Conservation (phyloP, 2,113 vertebrate species). For the Glareola pratincola region DNA sequence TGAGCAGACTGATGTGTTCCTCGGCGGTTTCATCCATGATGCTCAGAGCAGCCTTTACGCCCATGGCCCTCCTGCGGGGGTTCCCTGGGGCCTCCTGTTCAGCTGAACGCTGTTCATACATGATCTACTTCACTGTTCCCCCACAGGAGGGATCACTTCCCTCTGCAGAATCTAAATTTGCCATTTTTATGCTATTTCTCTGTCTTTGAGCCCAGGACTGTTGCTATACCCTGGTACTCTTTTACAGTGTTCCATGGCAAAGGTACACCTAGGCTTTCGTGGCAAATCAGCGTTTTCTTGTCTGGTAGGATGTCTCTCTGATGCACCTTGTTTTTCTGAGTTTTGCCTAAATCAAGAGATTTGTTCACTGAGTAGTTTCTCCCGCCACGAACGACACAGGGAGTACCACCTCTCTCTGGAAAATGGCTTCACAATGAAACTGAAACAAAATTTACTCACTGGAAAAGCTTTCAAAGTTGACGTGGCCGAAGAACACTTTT, state of each 20-base stretch:
- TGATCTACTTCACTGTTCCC: background rate
- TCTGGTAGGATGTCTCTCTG: background rate
- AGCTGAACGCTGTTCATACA: background rate
- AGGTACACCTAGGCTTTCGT: background rate
- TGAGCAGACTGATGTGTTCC: background rate
- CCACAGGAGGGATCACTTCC: background rate
- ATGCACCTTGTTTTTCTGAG: background rate
- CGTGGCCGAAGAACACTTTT: background rate
- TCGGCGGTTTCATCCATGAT: fast-evolving
- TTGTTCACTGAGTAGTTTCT: background rate
- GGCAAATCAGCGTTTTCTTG: background rate
- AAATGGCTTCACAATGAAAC: background rate
- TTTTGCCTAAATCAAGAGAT: background rate
- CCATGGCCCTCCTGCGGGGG: background rate
- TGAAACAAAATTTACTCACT: background rate
- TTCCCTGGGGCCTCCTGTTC: background rate
- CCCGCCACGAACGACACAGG: background rate
- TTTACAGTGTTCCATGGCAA: background rate
- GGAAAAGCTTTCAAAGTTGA: background rate
- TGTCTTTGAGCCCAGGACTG: background rate
- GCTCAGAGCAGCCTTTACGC: background rate
- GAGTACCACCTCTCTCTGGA: background rate
- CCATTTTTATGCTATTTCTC: background rate
- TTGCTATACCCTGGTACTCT: background rate
- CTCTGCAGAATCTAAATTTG: background rate